A percentile compares a stretch with the other conserved stretches of the same genome.
These are phyloP conservation scores for Loris lydekkerianus DNA, from an alignment of 2,797 vertebrate species.

Conservation along the genomic window DNA sequence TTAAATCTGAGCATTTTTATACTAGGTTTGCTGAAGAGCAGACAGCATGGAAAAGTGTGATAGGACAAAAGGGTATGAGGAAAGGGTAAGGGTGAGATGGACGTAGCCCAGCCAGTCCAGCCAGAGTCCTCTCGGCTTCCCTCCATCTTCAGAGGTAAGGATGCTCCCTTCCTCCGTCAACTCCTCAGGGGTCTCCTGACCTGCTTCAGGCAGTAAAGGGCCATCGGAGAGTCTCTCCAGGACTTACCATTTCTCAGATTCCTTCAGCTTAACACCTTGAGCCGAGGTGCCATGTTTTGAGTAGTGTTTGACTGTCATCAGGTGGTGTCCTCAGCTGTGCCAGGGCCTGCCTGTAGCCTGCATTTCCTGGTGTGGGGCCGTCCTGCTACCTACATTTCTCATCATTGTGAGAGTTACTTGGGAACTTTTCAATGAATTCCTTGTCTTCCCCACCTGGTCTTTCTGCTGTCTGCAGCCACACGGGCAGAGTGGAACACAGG, in stretches of 20 bases:
- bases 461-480: not conserved
- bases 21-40: not conserved
- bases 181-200: not conserved
- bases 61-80: not conserved
- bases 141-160: not conserved
- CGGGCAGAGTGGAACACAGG: not conserved
- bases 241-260: not conserved
- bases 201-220: not conserved
- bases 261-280: not conserved
- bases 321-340: not conserved
- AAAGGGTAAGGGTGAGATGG: not conserved
- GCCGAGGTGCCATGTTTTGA: not conserved
- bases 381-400: not conserved
- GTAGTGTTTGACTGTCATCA: not conserved
- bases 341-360: not conserved
- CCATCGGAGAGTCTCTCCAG: not conserved
- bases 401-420: not conserved
- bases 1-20: not conserved
- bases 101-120: too few species aligned
- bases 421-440: not conserved
- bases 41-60: not conserved
- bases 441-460: conserved; percentile 2
- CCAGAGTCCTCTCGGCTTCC: not conserved
- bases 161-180: not conserved
- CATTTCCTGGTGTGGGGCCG: not conserved